Percentiles rank a stretch among this genome's conserved stretches.
Conservation (phyloP, 2,113 vertebrate species). For the Sylvilagus bachmani region DNA sequence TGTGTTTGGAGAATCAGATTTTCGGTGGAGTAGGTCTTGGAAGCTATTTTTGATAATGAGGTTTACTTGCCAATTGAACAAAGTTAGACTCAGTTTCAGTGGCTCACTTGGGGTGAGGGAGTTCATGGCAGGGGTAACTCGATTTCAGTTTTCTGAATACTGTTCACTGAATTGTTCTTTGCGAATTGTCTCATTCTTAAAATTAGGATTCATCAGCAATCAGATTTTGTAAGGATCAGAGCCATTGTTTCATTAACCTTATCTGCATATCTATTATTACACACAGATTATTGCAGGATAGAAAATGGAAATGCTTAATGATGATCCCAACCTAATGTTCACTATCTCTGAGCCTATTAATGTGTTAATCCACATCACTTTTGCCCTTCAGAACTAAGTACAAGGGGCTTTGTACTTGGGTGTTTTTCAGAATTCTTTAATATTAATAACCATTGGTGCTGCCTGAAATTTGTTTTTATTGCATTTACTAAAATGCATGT, state of each 20-base stretch:
- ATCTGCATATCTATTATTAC: background rate
- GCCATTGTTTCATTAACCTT: conserved; percentile 19
- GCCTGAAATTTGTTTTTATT: conserved; percentile 50
- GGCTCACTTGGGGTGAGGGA: background rate
- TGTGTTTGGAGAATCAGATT: background rate
- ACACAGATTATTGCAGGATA: background rate
- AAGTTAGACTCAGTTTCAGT: background rate
- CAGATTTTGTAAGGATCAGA: background rate
- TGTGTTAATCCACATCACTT: background rate
- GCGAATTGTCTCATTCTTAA: background rate
- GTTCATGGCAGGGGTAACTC: background rate
- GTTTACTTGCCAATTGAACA: background rate
- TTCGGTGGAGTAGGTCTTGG: background rate
- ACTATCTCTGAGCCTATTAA: background rate
- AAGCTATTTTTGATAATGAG: conserved; percentile 1
- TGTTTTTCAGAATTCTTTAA: conserved; percentile 36
- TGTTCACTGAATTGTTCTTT: background rate
- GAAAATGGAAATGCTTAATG: background rate
- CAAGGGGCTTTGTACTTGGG: background rate
- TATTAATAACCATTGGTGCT: conserved; percentile 7
- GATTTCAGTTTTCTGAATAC: background rate
- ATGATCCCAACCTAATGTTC: background rate
- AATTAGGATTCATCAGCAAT: background rate
- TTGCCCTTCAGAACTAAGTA: background rate
- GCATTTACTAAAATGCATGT: conserved; percentile 39